Evolutionary conservation across 1,140 invertebrate genomes (phyloP), one percentile per base, ranked within the genome.

Genomic region (Drosophila tani): DNA sequence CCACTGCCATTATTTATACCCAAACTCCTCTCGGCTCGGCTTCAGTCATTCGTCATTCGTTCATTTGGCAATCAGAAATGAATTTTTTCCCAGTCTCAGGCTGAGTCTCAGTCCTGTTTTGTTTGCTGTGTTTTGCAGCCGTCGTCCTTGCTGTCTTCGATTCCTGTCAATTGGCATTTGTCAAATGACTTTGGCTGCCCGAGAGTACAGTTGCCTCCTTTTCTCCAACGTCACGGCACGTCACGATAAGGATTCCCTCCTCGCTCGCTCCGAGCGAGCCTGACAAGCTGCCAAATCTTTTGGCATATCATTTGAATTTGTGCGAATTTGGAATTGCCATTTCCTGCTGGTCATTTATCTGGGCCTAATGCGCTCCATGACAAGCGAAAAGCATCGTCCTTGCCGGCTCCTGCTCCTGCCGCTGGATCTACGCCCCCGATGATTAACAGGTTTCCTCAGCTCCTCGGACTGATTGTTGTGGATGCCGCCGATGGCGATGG

Each of bases 301-400:
- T 68, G 62, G 55, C 64, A 75, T 67, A 81, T 86, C 82, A 84
- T 84, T 84, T 83, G 81, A 84, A 84, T 83, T 79, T 77, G 70
- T 75, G 71, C 70, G 71, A 75, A 55, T 53, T 55, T 49, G 58
- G 70, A 45, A 51, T 53, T 46, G 59, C 74, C 70, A 57, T 74
- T 77, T 77, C 59, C 82, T 78, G 82, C 78, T 69, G 82, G 82
- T 86, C 82, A 85, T 78, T 76, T 69, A 73, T 59, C 62, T 73
- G 50, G 63, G 63, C 63, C 82, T 81, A 81, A 84, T 84, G 78
- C 66, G 58, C 82, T 85, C 62, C 73, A 84, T 85, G 82, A 85
- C 82, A 69, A 74, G 82, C 79, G 21, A 70, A 70, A 70, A 70
- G 49, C 67, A 17, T 67, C 65, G 60, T 62, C 50, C 66, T 35